Conservation (phyloP, 2,797 vertebrate species). For the Perodicticus potto region DNA sequence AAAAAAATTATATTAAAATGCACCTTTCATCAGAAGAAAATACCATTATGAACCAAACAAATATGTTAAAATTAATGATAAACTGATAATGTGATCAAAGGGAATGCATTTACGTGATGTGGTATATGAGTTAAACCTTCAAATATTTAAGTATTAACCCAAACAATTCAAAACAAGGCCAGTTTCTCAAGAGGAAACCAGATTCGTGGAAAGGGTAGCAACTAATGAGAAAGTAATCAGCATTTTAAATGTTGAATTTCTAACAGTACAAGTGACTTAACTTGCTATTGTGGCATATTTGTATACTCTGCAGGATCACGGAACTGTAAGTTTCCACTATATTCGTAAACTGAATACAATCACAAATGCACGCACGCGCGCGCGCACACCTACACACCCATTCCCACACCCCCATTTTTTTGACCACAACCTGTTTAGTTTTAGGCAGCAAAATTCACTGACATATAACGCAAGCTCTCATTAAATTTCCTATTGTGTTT, state of each 20-base stretch:
- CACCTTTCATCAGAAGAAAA: neutral
- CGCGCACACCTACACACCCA: neutral
- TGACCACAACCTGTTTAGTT: neutral
- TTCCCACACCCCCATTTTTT: neutral
- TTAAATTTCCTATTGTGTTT: conserved; percentile 10
- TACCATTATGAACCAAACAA: neutral
- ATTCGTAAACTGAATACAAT: neutral
- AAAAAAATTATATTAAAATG: neutral
- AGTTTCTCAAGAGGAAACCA: neutral
- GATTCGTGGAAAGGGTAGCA: neutral
- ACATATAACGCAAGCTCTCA: neutral
- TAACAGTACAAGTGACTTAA: neutral
- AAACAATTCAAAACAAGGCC: neutral
- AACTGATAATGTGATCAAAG: neutral
- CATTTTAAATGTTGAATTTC: neutral
- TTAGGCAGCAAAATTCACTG: neutral
- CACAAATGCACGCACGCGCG: too few species aligned
- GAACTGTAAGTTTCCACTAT: neutral
- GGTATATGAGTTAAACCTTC: neutral
- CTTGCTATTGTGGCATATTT: neutral
- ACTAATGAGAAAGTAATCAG: neutral
- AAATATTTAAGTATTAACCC: neutral
- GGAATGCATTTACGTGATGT: neutral
- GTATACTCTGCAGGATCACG: neutral
- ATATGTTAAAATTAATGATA: neutral